Evolutionary conservation across 2,113 vertebrate genomes (phyloP).

Genomic region (Aleadryas rufinucha): DNA sequence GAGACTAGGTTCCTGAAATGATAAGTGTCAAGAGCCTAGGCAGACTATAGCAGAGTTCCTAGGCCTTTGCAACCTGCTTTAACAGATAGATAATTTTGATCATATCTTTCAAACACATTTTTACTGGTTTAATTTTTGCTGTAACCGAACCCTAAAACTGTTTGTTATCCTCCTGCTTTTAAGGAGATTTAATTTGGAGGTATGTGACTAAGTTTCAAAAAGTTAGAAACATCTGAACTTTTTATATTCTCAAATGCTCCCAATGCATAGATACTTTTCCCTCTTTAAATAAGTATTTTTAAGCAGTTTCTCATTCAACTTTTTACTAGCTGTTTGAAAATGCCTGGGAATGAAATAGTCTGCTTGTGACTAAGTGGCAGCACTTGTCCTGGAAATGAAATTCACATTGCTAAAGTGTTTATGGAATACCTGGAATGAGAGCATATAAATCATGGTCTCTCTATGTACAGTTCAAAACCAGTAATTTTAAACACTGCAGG

Average conservation of each 20-base stretch:
- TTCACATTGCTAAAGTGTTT: conserved; percentile 46
- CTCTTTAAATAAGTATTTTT: background rate
- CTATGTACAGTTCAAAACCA: background rate
- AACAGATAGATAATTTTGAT: background rate
- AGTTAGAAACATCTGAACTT: background rate
- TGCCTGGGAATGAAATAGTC: background rate
- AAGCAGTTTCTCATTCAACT: background rate
- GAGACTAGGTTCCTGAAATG: background rate
- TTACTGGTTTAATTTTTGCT: background rate
- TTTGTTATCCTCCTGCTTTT: background rate
- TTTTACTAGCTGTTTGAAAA: conserved; percentile 31
- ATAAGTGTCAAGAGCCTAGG: background rate
- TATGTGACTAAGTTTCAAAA: background rate
- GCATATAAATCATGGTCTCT: background rate
- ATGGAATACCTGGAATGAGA: conserved; percentile 16
- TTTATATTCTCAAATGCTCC: background rate
- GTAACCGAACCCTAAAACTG: background rate
- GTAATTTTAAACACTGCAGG: background rate
- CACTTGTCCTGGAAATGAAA: conserved; percentile 37
- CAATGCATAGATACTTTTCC: background rate
- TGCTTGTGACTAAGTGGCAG: background rate
- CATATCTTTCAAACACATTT: background rate
- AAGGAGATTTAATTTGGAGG: background rate
- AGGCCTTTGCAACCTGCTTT: background rate
- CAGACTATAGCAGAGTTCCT: background rate